Evolutionary conservation across 2,888 invertebrate genomes (phyloP), one percentile per base, ranked within the genome.

Genomic region (Callosobruchus maculatus): DNA sequence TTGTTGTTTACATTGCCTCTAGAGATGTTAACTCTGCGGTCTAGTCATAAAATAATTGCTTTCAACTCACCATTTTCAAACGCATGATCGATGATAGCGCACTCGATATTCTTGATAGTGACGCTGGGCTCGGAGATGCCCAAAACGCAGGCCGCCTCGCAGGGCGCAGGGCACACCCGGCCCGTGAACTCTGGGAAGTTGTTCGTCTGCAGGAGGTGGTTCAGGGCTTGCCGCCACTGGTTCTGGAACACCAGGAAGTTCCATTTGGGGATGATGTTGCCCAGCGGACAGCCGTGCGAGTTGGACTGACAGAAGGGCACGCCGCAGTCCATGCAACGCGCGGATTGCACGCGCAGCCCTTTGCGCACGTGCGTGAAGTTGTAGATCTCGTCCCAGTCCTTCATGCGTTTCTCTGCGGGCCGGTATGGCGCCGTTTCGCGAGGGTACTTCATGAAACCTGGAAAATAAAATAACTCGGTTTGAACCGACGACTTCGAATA

Each of bases 231-330:
- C 78, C 92, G 91, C 99, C 99, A 99, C 84, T 97, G 95, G 71
- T 93, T 94, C 84, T 94, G 92, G 89, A 95, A 99, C n/a, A 99
- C 91, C 21, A 99, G 92, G 85, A 98, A 97, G 88, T 99, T 99
- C 98, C 98, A 99, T 88, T 98, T 98, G 73, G 99, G 99, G 80
- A 99, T 97, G 81, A 99, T 97, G 87, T 99, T 99, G 49, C 98
- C 98, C 67, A 99, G 91, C 0, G 99, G 99, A 85, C 99, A 99
- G 71, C 99, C 99, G 86, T 98, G 96, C 67, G 92, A 91, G 77
- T 91, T 91, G 67, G 96, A 96, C 85, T 97, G 97, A 85, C 99
- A 99, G 89, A 98, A 97, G 9, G 97, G 97, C n/a, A 99, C 97
- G 22, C 99, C 99, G 87, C 99, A 99, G 84, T 99, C 99, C 99